Conservation (phyloP, 2,113 vertebrate species). For the Ranitomeya variabilis region DNA sequence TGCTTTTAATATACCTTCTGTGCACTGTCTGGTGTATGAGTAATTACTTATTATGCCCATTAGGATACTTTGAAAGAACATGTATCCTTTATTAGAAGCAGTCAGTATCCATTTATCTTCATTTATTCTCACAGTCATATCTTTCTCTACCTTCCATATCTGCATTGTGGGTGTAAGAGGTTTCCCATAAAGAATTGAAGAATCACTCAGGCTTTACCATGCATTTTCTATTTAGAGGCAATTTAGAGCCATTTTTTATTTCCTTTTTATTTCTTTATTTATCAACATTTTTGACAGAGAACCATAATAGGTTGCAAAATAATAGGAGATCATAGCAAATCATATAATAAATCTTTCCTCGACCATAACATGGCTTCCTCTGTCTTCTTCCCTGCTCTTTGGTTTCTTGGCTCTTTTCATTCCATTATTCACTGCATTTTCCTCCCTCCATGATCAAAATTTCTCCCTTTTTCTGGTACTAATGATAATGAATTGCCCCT, state of each 20-base stretch:
- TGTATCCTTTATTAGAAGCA: slow-evolving; percentile 3
- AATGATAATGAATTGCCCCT: not conserved
- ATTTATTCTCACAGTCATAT: not conserved
- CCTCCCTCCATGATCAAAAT: not conserved
- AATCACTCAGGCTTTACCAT: no score
- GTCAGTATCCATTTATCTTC: not conserved
- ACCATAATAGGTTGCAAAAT: no score
- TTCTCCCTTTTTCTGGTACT: not conserved
- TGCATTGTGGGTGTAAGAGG: not conserved
- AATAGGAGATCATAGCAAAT: not conserved
- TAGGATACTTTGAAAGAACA: slow-evolving; percentile 14
- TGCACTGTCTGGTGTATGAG: slow-evolving; percentile 18
- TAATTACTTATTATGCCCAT: slow-evolving; percentile 35
- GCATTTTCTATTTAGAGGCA: not conserved
- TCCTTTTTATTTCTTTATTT: not conserved
- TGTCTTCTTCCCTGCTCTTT: not conserved
- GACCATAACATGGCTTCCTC: not conserved
- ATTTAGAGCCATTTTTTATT: not conserved
- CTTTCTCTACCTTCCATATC: not conserved
- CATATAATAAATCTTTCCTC: not conserved
- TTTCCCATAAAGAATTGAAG: not conserved
- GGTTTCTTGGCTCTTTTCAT: not conserved
- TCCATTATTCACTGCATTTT: not conserved
- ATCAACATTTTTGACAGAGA: not conserved
- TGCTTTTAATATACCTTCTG: slow-evolving; percentile 22